Base-by-base conservation (phyloP, 2,888 invertebrate genomes). In the Pyralis farinalis region DNA sequence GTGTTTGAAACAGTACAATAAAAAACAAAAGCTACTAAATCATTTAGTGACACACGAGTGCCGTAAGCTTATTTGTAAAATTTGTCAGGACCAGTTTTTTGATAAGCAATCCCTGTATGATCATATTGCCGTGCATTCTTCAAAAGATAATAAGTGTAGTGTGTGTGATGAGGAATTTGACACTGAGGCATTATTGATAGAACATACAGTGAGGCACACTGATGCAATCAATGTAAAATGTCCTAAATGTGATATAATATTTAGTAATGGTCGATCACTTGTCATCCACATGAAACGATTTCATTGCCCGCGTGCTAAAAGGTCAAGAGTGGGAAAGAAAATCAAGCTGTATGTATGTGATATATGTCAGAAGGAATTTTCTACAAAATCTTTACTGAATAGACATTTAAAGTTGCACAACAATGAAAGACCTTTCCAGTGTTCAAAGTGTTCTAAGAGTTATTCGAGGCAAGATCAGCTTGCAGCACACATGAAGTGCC, bases 401-500 rank as follows among this genome's bases (percentile, higher is more conserved):
- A 65, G 90, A n/a, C 91, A 91, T 50, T 53, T 86, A 37, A 90
- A 89, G 51, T 73, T 90, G 16, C 93, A 93, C 55, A 78, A 74
- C 2, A 67, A 82, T n/a, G 76, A 85, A 1, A 90, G 87, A 43
- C 85, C 87, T 0, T 87, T 82, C 46, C 75, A 79, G 35, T 93
- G 93, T 64, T 71, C 72, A 3, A 70, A 89, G 33, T 93, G 93
- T 54, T 71, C 86, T 1, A 92, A 92, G 55, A 80, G 79, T 1
- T 93, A 91, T 55, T 82, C 91, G 0, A 72, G 92, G 34, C 83
- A 86, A 1, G 91, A 92, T 35, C 91, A 92, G 51, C 65, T 92
- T 0, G 77, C 77, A 7, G 80, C 88, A 42, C 93, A 93, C 60
- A 76, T 91, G 71, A 91, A 90, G 49, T 79, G 81, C n/a, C 92